phyloP scores from a whole-genome alignment of 1,140 invertebrate species.

The Maniola jurtina region DNA sequence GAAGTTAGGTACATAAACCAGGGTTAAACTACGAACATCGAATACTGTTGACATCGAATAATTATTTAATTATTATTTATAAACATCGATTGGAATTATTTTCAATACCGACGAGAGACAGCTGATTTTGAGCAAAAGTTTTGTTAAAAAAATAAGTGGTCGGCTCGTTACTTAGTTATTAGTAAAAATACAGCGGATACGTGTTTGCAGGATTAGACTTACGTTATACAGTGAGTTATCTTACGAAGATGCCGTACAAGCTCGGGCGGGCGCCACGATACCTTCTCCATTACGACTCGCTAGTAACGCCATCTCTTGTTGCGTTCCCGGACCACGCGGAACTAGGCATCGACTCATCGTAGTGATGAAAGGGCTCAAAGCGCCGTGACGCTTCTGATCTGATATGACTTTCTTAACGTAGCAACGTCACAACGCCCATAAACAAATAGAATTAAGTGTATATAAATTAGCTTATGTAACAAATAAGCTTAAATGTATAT shows the following conservation, averaged over 20 bases:
- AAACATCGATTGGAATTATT: conserved; percentile 50
- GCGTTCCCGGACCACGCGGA: conserved; percentile 11
- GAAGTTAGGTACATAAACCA: conserved; percentile 61
- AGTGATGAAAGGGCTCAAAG: conserved; percentile 21
- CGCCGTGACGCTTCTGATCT: conserved; percentile 70
- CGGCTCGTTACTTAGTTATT: conserved; percentile 62
- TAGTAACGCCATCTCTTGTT: conserved; percentile 43
- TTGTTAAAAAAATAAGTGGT: conserved; percentile 74
- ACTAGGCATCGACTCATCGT: conserved; percentile 23
- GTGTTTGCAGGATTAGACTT: conserved; percentile 71
- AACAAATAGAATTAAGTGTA: conserved; percentile 74
- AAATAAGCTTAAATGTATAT: conserved; percentile 79
- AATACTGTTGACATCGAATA: conserved; percentile 62
- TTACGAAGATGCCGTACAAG: conserved; percentile 73
- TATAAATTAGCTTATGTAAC: conserved; percentile 79
- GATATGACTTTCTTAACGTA: conserved; percentile 74
- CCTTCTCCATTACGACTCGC: conserved; percentile 39
- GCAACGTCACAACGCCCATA: conserved; percentile 70
- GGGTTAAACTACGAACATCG: conserved; percentile 66
- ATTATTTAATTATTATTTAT: conserved; percentile 29
- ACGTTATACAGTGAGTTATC: conserved; percentile 71
- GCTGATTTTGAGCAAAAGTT: conserved; percentile 74
- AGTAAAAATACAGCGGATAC: conserved; percentile 74
- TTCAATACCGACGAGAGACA: conserved; percentile 57
- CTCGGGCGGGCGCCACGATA: conserved; percentile 57